Percentiles rank a stretch among this genome's conserved stretches.
phyloP scores from a whole-genome alignment of 37 sponge, comb jelly and placozoan species.

The Lycopodina hypogea region DNA sequence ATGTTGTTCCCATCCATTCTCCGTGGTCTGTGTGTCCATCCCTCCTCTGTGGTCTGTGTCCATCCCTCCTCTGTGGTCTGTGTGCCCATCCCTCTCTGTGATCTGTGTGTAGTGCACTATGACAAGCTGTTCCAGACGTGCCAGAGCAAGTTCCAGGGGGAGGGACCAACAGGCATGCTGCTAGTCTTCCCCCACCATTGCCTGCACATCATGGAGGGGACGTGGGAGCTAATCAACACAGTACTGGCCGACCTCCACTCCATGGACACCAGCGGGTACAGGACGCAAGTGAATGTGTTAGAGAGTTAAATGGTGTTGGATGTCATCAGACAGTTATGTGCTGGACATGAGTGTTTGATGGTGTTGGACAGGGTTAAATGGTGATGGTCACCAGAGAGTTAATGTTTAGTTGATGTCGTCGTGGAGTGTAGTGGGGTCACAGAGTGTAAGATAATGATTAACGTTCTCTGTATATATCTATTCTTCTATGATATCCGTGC shows the following conservation, averaged over 20 bases:
- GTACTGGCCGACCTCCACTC: slow-evolving; percentile 29
- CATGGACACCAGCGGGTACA: slow-evolving; percentile 19
- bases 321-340: not conserved
- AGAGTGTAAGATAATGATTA: too few species aligned
- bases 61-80: too few species aligned
- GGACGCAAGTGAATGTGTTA: not conserved
- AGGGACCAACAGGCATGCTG: slow-evolving; percentile 73
- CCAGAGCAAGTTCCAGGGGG: slow-evolving; percentile 67
- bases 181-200: slow-evolving; percentile 77
- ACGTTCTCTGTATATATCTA: too few species aligned
- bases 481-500: too few species aligned
- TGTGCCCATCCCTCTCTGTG: too few species aligned
- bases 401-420: too few species aligned
- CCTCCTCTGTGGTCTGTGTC: too few species aligned
- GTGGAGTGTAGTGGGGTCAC: too few species aligned
- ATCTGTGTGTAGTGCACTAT: slow-evolving; percentile 55
- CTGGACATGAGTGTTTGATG: not conserved
- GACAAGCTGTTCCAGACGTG: slow-evolving; percentile 63
- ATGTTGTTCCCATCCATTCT: too few species aligned
- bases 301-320: not conserved
- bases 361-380: too few species aligned
- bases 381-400: too few species aligned
- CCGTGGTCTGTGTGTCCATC: too few species aligned
- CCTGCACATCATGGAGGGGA: slow-evolving; percentile 63
- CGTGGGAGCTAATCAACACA: slow-evolving; percentile 42